Percentiles rank a stretch among this genome's conserved stretches.
Evolutionary conservation across 1,140 invertebrate genomes (phyloP).

Genomic region (Drosophila arizonae): DNA sequence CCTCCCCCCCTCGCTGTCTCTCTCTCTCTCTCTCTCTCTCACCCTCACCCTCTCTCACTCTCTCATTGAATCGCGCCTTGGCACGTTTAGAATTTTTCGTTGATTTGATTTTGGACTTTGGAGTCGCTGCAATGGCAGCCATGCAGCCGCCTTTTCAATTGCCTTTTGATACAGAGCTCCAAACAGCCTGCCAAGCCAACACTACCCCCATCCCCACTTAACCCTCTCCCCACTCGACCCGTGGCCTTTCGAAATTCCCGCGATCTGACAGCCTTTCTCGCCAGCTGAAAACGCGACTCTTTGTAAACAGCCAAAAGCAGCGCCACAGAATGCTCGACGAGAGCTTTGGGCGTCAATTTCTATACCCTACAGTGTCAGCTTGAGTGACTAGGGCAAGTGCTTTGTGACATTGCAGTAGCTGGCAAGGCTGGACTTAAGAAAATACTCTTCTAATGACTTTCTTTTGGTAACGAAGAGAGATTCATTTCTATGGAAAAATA

Average conservation of each 20-base stretch:
- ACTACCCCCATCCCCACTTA: constrained; percentile 26
- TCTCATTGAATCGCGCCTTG: constrained; percentile 37
- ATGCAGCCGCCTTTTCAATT: constrained; percentile 69
- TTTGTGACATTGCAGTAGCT: not conserved
- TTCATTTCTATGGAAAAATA: too few species aligned
- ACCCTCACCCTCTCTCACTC: not conserved
- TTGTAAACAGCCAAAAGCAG: constrained; percentile 44
- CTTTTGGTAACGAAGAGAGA: too few species aligned
- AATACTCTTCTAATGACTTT: not conserved
- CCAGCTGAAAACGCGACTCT: constrained; percentile 33
- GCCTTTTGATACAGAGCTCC: constrained; percentile 68
- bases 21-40: not conserved
- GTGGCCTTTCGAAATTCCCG: too few species aligned
- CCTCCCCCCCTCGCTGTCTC: not conserved
- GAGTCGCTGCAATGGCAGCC: constrained; percentile 60
- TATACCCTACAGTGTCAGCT: constrained; percentile 20
- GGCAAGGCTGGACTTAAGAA: not conserved
- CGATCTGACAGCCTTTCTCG: not conserved
- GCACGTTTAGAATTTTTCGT: constrained; percentile 79
- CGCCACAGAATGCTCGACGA: constrained; percentile 35
- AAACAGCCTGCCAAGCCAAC: not conserved
- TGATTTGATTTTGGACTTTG: constrained; percentile 79
- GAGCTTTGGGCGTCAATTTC: constrained; percentile 52
- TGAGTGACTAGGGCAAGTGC: not conserved
- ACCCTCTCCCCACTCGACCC: not conserved